These are phyloP conservation scores for Sweltsa coloradensis DNA, from an alignment of 1,140 invertebrate species.

Conservation along the genomic window DNA sequence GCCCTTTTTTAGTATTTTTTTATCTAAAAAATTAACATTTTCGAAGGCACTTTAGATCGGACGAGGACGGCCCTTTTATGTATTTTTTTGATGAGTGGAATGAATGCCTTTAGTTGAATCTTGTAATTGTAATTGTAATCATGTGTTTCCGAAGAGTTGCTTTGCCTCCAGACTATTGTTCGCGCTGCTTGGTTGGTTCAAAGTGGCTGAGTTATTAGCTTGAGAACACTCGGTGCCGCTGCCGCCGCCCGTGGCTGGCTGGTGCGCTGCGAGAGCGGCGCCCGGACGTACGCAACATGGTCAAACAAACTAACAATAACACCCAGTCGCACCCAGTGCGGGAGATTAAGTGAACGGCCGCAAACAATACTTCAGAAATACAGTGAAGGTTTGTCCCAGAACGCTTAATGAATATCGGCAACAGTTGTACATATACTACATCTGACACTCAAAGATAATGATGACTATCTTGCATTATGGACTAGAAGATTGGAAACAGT, in stretches of 20 bases:
- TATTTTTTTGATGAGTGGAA: constrained; percentile 21
- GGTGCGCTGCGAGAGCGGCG: too few species aligned
- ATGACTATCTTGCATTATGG: constrained; percentile 17
- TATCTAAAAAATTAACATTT: constrained; percentile 26
- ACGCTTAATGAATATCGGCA: constrained; percentile 26
- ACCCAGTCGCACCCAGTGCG: too few species aligned
- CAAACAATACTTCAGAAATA: too few species aligned
- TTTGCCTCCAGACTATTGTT: constrained; percentile 26
- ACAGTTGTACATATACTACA: constrained; percentile 39
- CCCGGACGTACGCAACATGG: too few species aligned
- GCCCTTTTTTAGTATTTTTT: constrained; percentile 19
- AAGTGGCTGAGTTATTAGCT: constrained; percentile 51
- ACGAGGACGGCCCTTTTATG: constrained; percentile 21
- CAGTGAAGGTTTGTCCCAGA: constrained; percentile 21
- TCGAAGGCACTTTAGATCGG: constrained; percentile 27
- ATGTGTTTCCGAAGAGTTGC: constrained; percentile 19
- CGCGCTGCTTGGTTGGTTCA: constrained; percentile 30
- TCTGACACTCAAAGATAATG: constrained; percentile 30
- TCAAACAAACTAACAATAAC: too few species aligned
- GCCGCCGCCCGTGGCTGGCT: too few species aligned
- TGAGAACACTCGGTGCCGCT: constrained; percentile 43
- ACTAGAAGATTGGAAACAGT: constrained; percentile 18
- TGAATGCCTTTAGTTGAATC: constrained; percentile 17
- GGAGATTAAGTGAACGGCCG: too few species aligned
- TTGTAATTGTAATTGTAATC: constrained; percentile 18